Percentiles rank a stretch among this genome's conserved stretches.
phyloP scores from a whole-genome alignment of 2,888 invertebrate species.

The Protodeltote pygarga region DNA sequence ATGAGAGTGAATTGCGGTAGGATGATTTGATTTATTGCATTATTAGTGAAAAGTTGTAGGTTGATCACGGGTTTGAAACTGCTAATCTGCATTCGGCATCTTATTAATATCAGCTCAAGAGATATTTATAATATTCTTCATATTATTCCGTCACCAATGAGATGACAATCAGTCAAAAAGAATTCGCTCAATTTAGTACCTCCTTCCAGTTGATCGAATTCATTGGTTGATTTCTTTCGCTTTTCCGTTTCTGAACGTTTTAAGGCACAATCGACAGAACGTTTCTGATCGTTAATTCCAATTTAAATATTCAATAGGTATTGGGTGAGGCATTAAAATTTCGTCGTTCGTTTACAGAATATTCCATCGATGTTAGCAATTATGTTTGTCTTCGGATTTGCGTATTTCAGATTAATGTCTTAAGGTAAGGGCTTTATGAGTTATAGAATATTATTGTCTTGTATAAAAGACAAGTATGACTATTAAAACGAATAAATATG shows the following conservation, averaged over 20 bases:
- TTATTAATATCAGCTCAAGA: too few relatives aligned
- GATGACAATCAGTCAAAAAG: conserved; percentile 30
- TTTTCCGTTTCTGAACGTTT: conserved; percentile 35
- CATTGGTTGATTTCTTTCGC: conserved; percentile 28
- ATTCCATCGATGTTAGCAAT: conserved; percentile 54
- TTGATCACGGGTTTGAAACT: too few relatives aligned
- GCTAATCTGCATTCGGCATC: too few relatives aligned
- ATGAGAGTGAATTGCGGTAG: too few relatives aligned
- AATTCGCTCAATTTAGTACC: conserved; percentile 20
- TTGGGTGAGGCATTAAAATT: conserved; percentile 60
- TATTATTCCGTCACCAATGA: conserved; percentile 1
- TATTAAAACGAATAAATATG: too few relatives aligned
- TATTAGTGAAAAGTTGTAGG: too few relatives aligned
- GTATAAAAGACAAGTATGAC: too few relatives aligned
- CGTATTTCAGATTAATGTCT: conserved; percentile 3
- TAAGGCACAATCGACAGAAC: conserved; percentile 44
- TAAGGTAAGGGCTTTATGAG: too few relatives aligned
- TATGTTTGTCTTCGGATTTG: conserved; percentile 15
- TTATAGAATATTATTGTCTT: conserved; percentile 4
- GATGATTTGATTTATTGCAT: too few relatives aligned
- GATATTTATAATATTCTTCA: too few relatives aligned
- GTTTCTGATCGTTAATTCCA: conserved; percentile 61
- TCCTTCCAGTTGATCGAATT: conserved; percentile 32
- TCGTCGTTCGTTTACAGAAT: conserved; percentile 52
- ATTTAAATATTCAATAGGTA: conserved; percentile 79